These are phyloP conservation scores for Spea bombifrons DNA, from an alignment of 2,113 vertebrate species.

Conservation along the genomic window DNA sequence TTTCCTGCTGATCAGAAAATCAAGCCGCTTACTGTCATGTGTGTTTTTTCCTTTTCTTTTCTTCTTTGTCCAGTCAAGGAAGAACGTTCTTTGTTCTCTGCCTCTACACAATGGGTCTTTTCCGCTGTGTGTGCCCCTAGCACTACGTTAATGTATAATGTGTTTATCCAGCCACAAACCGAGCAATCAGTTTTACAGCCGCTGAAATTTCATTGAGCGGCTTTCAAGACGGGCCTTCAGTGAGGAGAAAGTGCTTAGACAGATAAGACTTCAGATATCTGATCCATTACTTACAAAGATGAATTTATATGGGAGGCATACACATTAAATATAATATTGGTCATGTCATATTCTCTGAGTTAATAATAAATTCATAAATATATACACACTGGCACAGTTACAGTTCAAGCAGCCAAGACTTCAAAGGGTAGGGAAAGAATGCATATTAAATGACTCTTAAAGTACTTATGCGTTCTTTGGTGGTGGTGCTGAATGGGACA, in stretches of 20 bases:
- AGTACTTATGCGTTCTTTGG: too few relatives aligned
- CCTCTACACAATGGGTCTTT: slow-evolving; percentile 20
- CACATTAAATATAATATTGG: too few relatives aligned
- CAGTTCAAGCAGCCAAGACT: too few relatives aligned
- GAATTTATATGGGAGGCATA: too few relatives aligned
- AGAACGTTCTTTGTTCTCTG: slow-evolving; percentile 4
- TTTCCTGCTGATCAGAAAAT: slow-evolving; percentile 25
- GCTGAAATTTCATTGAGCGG: background rate
- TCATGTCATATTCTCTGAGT: too few relatives aligned
- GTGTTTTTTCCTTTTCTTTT: background rate
- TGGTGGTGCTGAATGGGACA: too few relatives aligned
- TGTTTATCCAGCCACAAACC: slow-evolving; percentile 14
- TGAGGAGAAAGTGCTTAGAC: background rate
- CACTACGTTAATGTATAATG: slow-evolving; percentile 8
- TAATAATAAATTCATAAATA: too few relatives aligned
- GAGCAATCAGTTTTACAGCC: slow-evolving; percentile 5
- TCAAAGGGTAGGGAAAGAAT: too few relatives aligned
- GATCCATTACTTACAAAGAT: too few relatives aligned
- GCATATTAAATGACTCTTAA: too few relatives aligned
- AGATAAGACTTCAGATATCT: too few relatives aligned
- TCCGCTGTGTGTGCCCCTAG: background rate
- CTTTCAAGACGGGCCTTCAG: background rate
- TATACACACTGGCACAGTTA: too few relatives aligned
- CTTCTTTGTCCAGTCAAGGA: slow-evolving; percentile 4
- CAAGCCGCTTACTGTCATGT: slow-evolving; percentile 15